These are phyloP conservation scores for Entomyzon cyanotis DNA, from an alignment of 2,113 vertebrate genomes.

Conservation along the genomic window DNA sequence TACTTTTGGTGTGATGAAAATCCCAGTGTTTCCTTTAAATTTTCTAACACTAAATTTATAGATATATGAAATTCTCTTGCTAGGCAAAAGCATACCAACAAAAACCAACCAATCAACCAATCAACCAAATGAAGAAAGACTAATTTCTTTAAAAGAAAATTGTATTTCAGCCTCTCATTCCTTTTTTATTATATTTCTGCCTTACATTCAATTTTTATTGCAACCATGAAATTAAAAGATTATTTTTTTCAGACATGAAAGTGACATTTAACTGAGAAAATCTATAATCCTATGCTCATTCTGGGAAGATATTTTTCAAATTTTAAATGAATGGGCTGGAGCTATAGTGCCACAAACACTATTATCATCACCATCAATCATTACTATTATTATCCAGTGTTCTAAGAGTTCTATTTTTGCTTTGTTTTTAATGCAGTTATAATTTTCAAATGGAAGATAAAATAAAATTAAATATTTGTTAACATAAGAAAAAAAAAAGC, in stretches of 20 bases:
- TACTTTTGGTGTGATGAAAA: background rate
- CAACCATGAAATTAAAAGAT: background rate
- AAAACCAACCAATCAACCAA: background rate
- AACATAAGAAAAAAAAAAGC: background rate
- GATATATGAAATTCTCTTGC: background rate
- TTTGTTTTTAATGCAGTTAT: background rate
- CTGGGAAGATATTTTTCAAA: background rate
- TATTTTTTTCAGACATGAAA: background rate
- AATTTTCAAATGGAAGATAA: background rate
- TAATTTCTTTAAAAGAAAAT: background rate
- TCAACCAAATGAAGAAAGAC: background rate
- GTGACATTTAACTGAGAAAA: background rate
- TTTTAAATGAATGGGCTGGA: background rate
- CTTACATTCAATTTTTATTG: background rate
- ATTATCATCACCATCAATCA: background rate
- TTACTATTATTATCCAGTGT: background rate
- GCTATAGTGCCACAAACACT: background rate
- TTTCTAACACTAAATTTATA: background rate
- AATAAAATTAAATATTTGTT: background rate
- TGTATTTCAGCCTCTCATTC: background rate
- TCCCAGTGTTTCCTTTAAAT: background rate
- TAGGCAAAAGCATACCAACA: background rate
- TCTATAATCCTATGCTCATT: background rate
- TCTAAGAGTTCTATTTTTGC: background rate
- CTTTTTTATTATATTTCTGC: background rate